Evolutionary conservation across 2,888 invertebrate species (phyloP), one percentile per base, ranked within the genome.

Genomic region (Lydus trimaculatus): DNA sequence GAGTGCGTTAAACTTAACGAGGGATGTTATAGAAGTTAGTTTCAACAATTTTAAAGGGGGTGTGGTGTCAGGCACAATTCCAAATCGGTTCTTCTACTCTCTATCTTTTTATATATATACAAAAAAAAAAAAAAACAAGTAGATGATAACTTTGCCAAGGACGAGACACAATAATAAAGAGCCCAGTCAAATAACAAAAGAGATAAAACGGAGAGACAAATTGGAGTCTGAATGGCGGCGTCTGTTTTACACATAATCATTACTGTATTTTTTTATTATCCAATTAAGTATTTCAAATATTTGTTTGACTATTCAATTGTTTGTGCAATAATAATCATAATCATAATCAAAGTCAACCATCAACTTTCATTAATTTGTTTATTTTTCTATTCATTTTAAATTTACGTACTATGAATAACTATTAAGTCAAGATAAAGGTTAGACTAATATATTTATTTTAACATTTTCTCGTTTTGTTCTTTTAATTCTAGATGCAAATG

Each of bases 401-500:
- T n/a, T n/a, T n/a, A 1, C 11, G 33, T 33, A 33, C 11, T 33
- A 1, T 33, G 8, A 28, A 28, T 28, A 28, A 4, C 28, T n/a
- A n/a, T n/a, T n/a, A n/a, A n/a, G n/a, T n/a, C n/a, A n/a, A n/a
- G n/a, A n/a, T n/a, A n/a, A n/a, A n/a, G n/a, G n/a, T n/a, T n/a
- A 2, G 11, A 17, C n/a, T 43, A 43, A 43, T 43, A n/a, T n/a
- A n/a, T n/a, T n/a, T n/a, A n/a, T n/a, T 17, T n/a, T 23, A 9
- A 2, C 7, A 2, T 52, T 13, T 52, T 65, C 58, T 20, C 8
- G 56, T 58, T 58, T 48, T 56, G 56, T 63, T 36, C 8, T 66
- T 72, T 73, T 71, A 59, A 66, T 81, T 81, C 17, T 79, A 82
- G 82, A 71, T 79, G 66, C 74, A 79, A 73, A 79, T 78, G 72